A percentile compares a stretch with the other conserved stretches of the same genome.
Evolutionary conservation across 2,797 vertebrate genomes (phyloP).

Genomic region (Girardinus metallicus): DNA sequence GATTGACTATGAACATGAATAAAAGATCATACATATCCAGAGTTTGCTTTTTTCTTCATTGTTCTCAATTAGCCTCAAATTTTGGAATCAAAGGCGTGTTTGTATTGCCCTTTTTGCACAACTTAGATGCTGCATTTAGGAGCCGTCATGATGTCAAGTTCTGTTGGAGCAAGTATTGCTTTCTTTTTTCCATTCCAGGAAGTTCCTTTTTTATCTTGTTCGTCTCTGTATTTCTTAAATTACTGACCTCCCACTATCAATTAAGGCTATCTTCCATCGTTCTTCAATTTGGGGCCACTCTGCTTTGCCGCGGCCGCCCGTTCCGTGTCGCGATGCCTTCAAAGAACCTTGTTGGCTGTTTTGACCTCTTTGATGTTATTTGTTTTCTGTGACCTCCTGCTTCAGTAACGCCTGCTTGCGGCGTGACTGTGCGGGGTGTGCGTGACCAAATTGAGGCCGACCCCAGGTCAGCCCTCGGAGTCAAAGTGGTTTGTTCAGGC

Average conservation of each 20-base stretch:
- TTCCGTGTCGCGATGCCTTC: constrained; percentile 22
- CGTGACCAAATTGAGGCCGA: constrained; percentile 67
- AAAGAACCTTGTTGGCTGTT: constrained; percentile 25
- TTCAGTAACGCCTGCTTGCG: constrained; percentile 33
- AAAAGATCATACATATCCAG: constrained; percentile 67
- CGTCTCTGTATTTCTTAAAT: constrained; percentile 38
- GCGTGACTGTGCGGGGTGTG: constrained; percentile 22
- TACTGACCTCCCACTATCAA: constrained; percentile 47
- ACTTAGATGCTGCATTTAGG: constrained; percentile 39
- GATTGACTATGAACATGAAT: constrained; percentile 73
- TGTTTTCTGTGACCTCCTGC: constrained; percentile 29
- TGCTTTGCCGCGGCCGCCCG: not conserved
- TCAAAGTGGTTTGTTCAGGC: constrained; percentile 62
- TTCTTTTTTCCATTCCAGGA: not conserved
- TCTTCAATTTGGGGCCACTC: constrained; percentile 25
- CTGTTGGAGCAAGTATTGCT: constrained; percentile 13
- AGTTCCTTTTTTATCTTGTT: constrained; percentile 4
- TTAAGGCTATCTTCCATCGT: constrained; percentile 34
- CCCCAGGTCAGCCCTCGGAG: constrained; percentile 74
- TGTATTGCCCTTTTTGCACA: constrained; percentile 52
- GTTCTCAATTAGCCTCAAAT: constrained; percentile 79
- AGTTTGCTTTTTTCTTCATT: constrained; percentile 72
- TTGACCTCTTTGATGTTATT: constrained; percentile 49
- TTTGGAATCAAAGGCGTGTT: constrained; percentile 71
- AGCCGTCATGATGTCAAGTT: not conserved